These are phyloP conservation scores for Chymomyza caudatula DNA, from an alignment of 2,888 invertebrate species.

Conservation along the genomic window DNA sequence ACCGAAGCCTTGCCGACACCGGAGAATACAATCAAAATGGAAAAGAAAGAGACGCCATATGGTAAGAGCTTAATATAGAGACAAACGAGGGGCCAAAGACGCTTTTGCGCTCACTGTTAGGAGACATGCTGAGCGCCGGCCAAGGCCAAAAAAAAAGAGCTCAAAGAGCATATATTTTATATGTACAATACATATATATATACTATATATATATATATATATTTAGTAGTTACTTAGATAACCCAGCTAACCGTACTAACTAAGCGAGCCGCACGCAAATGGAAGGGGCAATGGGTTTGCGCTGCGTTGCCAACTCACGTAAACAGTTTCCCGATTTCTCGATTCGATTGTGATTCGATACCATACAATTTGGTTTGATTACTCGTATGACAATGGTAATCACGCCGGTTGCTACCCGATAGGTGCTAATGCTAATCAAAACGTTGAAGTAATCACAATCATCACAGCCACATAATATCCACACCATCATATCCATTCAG, in stretches of 20 bases:
- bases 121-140: background rate
- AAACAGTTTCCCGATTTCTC: conserved; percentile 36
- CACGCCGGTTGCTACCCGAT: conserved; percentile 42
- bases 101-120: background rate
- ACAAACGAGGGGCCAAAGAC: conserved; percentile 3
- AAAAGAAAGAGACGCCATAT: conserved; percentile 95
- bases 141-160: background rate
- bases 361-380: conserved; percentile 48
- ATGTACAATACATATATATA: background rate
- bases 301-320: conserved; percentile 41
- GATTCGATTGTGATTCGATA: conserved; percentile 57
- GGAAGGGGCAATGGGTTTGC: background rate
- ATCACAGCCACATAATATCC: background rate
- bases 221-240: background rate
- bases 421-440: background rate
- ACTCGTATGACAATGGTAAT: conserved; percentile 72
- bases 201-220: conserved; percentile 6
- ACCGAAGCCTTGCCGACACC: conserved; percentile 81
- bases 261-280: background rate
- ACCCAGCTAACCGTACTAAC: background rate
- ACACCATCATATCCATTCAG: background rate
- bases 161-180: background rate
- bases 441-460: background rate
- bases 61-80: conserved; percentile 81
- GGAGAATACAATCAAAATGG: conserved; percentile 83